Conservation (phyloP, 1,140 invertebrate genomes). For the Saccostrea cuccullata region DNA sequence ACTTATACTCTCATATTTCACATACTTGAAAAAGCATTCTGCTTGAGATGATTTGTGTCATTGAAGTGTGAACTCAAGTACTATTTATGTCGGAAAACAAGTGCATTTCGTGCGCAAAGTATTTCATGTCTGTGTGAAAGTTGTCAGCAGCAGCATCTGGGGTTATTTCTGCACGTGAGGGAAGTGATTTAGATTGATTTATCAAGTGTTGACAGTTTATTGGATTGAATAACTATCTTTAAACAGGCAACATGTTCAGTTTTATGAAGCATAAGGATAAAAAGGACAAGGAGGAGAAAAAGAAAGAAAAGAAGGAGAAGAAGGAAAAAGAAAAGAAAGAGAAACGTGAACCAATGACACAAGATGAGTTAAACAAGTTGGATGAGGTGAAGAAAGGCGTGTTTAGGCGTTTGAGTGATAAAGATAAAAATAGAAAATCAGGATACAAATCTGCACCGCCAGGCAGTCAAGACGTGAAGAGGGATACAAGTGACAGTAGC, state of each 20-base stretch:
- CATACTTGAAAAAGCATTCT: slow-evolving; percentile 21
- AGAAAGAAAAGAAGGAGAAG: slow-evolving; percentile 87
- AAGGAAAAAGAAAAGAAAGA: slow-evolving; percentile 81
- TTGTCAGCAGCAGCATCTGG: background rate
- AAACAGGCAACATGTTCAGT: slow-evolving; percentile 73
- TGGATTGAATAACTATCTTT: background rate
- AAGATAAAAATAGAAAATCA: slow-evolving; percentile 60
- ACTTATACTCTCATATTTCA: slow-evolving; percentile 33
- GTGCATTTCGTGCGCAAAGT: slow-evolving; percentile 22
- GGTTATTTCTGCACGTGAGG: background rate
- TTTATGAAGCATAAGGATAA: slow-evolving; percentile 87
- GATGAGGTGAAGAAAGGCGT: slow-evolving; percentile 78
- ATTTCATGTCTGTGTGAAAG: background rate
- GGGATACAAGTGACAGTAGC: slow-evolving; percentile 69
- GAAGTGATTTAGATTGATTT: background rate
- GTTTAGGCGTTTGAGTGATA: slow-evolving; percentile 70
- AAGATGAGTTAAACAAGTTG: slow-evolving; percentile 76
- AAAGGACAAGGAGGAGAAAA: slow-evolving; percentile 90
- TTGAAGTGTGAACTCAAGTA: slow-evolving; percentile 31
- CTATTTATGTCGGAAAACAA: slow-evolving; percentile 28
- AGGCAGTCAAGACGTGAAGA: slow-evolving; percentile 54
- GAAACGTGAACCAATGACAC: slow-evolving; percentile 85
- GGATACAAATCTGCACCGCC: slow-evolving; percentile 39
- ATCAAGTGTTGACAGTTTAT: background rate
- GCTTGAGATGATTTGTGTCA: slow-evolving; percentile 27